phyloP scores from a whole-genome alignment of 2,888 invertebrate species.

The Melieria picta region DNA sequence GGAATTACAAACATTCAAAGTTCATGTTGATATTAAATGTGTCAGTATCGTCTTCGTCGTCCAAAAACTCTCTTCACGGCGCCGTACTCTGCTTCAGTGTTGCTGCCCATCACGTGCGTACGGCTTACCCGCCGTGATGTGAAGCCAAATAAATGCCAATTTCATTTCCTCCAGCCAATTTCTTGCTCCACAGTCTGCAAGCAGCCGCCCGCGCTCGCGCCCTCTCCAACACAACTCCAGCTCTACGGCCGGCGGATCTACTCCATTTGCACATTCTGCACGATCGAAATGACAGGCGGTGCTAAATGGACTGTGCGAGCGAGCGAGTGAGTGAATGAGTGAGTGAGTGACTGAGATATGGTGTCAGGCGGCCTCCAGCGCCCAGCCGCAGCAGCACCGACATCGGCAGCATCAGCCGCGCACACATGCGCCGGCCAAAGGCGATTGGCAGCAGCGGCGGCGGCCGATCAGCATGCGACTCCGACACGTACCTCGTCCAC shows the following conservation, averaged over 20 bases:
- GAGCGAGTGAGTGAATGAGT: conserved; percentile 34
- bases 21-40: too few relatives aligned
- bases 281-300: conserved; percentile 13
- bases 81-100: not conserved
- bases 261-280: conserved; percentile 24
- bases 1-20: not conserved
- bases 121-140: not conserved
- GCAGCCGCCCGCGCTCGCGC: conserved; percentile 18
- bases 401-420: conserved; percentile 32
- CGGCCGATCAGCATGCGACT: conserved; percentile 59
- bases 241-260: conserved; percentile 9
- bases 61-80: conserved; percentile 3
- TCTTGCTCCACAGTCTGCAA: conserved; percentile 16
- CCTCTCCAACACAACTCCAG: not conserved
- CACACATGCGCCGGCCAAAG: conserved; percentile 29
- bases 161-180: conserved; percentile 31
- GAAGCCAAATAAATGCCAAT: conserved; percentile 28
- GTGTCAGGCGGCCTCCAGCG: conserved; percentile 38
- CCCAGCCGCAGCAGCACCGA: conserved; percentile 24
- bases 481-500: conserved; percentile 36
- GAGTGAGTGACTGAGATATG: conserved; percentile 46
- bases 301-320: conserved; percentile 27
- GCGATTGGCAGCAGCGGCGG: conserved; percentile 35
- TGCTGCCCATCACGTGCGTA: not conserved
- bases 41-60: too few relatives aligned